Base-by-base conservation (phyloP, 2,888 invertebrate genomes). In the Drosophila anceps region DNA sequence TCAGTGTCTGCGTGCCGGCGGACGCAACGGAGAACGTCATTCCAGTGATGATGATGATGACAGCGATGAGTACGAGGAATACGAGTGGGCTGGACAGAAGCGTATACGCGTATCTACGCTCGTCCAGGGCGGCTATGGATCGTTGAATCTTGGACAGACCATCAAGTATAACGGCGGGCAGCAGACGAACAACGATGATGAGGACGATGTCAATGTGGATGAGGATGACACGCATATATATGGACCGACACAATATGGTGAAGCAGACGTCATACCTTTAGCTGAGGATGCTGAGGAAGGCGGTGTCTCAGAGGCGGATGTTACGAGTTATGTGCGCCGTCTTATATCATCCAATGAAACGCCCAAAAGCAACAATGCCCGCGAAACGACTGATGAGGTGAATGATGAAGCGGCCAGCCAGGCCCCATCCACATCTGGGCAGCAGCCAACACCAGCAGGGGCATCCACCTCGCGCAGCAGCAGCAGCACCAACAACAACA, bases 31-130 rank as follows among this genome's bases (percentile, higher is more conserved):
- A n/a, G 80, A 79, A 29, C 62, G 62, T 4, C 91, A 89, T 35
- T 87, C 86, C 18, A 94, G 95, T 70, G 95, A 95, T 75, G 92
- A 91, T 24, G 94, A 95, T 66, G 97, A 97, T 66, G 97, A 97
- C 92, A 93, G 93, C 24, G 94, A 94, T 69, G 94, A 93, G 55
- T 96, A 94, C 91, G 96, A 98, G 80, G 98, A 98, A 91, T 98
- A 98, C 92, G 96, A 97, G 91, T 98, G 98, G 98, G 97, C 98
- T 33, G 98, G 98, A 0, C 96, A 98, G 92, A 96, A 96, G 90
- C 93, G 98, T 66, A 95, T 97, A 61, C 94, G 96, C 6, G 96
- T 96, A 0, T 94, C 96, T 0, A 95, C 96, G 5, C 93, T 97
- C 76, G 94, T 96, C 55, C 94, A 95, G 75, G 95, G 96, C 29